Conservation (phyloP, 1,140 invertebrate genomes). For the Capitella teleta region DNA sequence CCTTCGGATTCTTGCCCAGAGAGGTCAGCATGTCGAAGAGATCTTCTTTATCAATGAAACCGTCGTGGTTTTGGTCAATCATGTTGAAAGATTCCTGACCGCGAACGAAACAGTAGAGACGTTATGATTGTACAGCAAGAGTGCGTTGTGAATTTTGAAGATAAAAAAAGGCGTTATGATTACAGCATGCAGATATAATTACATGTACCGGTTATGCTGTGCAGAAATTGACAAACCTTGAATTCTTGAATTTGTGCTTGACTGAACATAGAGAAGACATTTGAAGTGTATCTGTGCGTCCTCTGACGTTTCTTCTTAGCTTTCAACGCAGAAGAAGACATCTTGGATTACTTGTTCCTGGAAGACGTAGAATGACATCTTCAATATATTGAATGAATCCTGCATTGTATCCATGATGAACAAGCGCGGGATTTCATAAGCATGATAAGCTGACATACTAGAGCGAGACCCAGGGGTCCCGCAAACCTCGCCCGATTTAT, state of each 20-base stretch:
- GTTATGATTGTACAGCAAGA: background rate
- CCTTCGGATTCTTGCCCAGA: slow-evolving; percentile 52
- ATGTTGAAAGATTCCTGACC: slow-evolving; percentile 99
- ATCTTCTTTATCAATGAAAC: slow-evolving; percentile 97
- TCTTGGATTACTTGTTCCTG: background rate
- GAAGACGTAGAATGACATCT: background rate
- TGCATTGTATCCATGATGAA: background rate
- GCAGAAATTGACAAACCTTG: slow-evolving; percentile 11
- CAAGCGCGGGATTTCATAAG: background rate
- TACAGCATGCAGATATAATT: background rate
- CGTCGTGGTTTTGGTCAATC: slow-evolving; percentile 89
- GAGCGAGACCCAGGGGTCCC: background rate
- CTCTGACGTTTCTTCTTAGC: slow-evolving; percentile 9
- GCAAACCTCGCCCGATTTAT: background rate
- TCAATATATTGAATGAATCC: background rate
- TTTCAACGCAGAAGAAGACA: slow-evolving; percentile 5
- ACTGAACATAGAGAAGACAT: slow-evolving; percentile 18
- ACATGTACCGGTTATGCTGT: background rate
- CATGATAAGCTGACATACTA: background rate
- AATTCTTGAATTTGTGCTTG: slow-evolving; percentile 17
- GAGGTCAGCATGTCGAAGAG: slow-evolving; percentile 98
- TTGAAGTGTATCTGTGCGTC: slow-evolving; percentile 16
- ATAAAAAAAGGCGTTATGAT: background rate
- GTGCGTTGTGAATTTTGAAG: background rate
- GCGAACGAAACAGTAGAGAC: background rate